Evolutionary conservation across 2,113 vertebrate species (phyloP).

Genomic region (Sebastes schlegelii): DNA sequence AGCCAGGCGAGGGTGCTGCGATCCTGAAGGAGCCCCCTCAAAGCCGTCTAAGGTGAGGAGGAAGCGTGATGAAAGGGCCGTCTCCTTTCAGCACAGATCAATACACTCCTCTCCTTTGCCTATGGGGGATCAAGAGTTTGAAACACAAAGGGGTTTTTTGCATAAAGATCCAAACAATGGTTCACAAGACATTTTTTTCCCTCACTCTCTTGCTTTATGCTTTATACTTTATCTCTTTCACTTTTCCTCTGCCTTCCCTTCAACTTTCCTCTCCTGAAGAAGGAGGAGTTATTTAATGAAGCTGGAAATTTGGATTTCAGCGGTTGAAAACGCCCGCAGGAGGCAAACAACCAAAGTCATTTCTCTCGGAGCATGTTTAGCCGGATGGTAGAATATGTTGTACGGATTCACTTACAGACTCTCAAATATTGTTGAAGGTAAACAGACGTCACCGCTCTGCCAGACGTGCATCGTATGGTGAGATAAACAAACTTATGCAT

Average conservation of each 20-base stretch:
- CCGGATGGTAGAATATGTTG: conserved; percentile 9
- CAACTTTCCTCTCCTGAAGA: conserved; percentile 63
- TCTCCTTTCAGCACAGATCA: conserved; percentile 81
- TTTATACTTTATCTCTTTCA: conserved; percentile 50
- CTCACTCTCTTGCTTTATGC: conserved; percentile 57
- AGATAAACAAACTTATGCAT: conserved; percentile 56
- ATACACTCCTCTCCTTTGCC: conserved; percentile 82
- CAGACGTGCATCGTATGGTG: conserved; percentile 20
- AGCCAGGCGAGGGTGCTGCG: conserved; percentile 90
- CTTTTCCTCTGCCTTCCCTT: conserved; percentile 51
- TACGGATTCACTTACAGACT: conserved; percentile 46
- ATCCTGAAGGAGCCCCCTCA: conserved; percentile 79
- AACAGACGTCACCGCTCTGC: conserved; percentile 33
- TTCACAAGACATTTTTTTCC: conserved; percentile 74
- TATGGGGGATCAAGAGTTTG: conserved; percentile 82
- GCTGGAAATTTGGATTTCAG: conserved; percentile 39
- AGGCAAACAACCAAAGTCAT: conserved; percentile 46
- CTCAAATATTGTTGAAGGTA: conserved; percentile 40
- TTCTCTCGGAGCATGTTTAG: conserved; percentile 22
- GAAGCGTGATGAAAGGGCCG: conserved; percentile 80
- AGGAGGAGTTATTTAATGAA: conserved; percentile 69
- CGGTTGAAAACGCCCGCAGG: conserved; percentile 26
- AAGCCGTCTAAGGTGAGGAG: conserved; percentile 84
- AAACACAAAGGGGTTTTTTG: conserved; percentile 82
- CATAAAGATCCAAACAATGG: conserved; percentile 85